phyloP scores from a whole-genome alignment of 2,888 invertebrate genomes.

The Papilio gigon region DNA sequence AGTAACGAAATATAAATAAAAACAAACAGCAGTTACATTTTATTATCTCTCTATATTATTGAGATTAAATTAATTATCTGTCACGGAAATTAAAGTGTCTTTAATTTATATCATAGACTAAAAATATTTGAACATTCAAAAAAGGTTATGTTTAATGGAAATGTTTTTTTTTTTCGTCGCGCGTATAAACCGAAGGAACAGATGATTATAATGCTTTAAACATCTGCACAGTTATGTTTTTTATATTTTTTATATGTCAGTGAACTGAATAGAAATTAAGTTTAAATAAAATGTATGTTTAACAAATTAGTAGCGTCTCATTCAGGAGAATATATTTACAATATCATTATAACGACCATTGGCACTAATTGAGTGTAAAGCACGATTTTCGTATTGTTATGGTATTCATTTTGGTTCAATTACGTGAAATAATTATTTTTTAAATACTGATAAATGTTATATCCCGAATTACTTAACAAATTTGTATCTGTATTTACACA shows the following conservation, averaged over 20 bases:
- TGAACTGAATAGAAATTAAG: neutral
- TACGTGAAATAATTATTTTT: slow-evolving; percentile 37
- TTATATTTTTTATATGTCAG: neutral
- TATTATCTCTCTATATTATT: slow-evolving; percentile 20
- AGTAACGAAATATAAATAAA: slow-evolving; percentile 39
- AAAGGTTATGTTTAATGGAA: too few species aligned
- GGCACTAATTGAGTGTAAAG: slow-evolving; percentile 63
- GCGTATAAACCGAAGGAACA: too few species aligned
- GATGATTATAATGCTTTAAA: neutral
- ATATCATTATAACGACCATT: slow-evolving; percentile 62
- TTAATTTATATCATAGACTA: neutral
- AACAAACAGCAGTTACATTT: slow-evolving; percentile 25
- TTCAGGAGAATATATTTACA: slow-evolving; percentile 51
- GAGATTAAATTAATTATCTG: neutral
- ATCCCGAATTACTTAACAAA: slow-evolving; percentile 39
- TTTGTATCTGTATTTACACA: slow-evolving; percentile 79
- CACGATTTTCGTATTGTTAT: slow-evolving; percentile 67
- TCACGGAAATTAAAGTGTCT: slow-evolving; percentile 1
- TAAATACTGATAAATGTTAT: too few species aligned
- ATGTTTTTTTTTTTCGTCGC: too few species aligned
- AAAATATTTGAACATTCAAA: neutral
- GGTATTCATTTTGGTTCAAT: slow-evolving; percentile 76
- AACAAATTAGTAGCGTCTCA: slow-evolving; percentile 11
- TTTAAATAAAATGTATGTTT: neutral
- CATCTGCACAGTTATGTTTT: neutral